phyloP scores from a whole-genome alignment of 2,113 vertebrate species.

The Brachyistius frenatus region DNA sequence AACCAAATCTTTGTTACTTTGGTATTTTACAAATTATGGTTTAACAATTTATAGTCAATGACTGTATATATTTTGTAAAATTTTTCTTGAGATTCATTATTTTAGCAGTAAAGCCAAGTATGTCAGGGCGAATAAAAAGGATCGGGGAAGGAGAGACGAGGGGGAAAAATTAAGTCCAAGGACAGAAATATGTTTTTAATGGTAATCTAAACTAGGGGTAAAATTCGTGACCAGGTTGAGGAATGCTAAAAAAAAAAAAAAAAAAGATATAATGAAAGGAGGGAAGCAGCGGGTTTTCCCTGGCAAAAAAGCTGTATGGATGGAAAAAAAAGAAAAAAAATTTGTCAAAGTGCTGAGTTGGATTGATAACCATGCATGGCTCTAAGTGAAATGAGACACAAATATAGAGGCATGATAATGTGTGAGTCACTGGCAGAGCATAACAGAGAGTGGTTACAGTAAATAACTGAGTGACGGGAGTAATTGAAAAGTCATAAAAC shows the following conservation, averaged over 20 bases:
- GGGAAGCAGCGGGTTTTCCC: neutral
- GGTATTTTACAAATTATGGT: no score
- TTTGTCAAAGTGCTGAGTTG: conserved; percentile 10
- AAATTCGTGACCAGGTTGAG: neutral
- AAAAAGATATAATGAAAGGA: conserved; percentile 4
- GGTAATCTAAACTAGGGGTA: neutral
- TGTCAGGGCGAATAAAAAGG: neutral
- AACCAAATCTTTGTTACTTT: neutral
- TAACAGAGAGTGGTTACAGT: neutral
- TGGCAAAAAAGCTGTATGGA: neutral
- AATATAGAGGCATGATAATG: neutral
- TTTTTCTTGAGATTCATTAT: neutral
- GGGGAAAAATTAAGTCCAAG: no score
- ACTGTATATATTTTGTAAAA: no score
- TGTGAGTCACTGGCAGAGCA: neutral
- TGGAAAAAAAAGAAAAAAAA: conserved; percentile 17
- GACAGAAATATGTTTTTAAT: neutral
- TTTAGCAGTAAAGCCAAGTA: neutral
- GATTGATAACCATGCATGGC: conserved; percentile 14
- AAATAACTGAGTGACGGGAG: neutral
- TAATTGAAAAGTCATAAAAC: conserved; percentile 7
- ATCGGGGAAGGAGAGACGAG: no score
- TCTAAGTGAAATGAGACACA: conserved; percentile 33
- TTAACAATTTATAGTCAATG: no score
- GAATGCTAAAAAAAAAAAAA: neutral